phyloP scores from a whole-genome alignment of 2,888 invertebrate species.

The Mongoloraphidia duomilia region DNA sequence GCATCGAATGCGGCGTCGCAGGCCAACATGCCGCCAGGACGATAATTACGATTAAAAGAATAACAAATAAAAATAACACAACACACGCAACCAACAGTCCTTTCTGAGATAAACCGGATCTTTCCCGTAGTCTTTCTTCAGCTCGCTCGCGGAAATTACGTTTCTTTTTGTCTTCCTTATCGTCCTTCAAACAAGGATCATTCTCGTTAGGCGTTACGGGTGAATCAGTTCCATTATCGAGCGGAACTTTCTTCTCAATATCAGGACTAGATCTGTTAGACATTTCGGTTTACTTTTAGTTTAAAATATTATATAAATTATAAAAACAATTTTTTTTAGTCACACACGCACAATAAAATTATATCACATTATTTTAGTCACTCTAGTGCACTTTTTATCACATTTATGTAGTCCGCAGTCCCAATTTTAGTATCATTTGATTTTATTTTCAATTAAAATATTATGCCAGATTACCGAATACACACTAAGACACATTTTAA shows the following conservation, averaged over 20 bases:
- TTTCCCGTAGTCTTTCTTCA: constrained; percentile 18
- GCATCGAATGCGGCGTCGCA: constrained; percentile 25
- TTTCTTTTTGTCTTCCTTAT: constrained; percentile 5
- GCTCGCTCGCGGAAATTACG: constrained; percentile 7
- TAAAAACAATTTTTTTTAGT: neutral
- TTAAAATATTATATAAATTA: neutral
- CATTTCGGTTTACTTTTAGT: neutral
- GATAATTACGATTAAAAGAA: constrained; percentile 31
- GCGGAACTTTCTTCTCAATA: neutral
- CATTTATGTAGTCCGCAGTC: too few relatives aligned
- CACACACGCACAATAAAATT: too few relatives aligned
- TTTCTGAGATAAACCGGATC: constrained; percentile 21
- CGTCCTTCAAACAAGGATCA: constrained; percentile 22
- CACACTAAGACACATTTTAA: too few relatives aligned
- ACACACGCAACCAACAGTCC: constrained; percentile 19
- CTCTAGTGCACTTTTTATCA: too few relatives aligned
- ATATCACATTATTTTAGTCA: too few relatives aligned
- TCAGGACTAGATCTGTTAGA: neutral
- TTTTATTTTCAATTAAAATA: too few relatives aligned
- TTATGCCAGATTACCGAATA: too few relatives aligned
- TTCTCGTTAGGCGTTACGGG: constrained; percentile 18
- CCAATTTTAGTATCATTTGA: too few relatives aligned
- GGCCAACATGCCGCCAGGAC: constrained; percentile 33
- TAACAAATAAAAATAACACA: constrained; percentile 22
- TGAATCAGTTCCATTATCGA: constrained; percentile 11